Evolutionary conservation across 2,797 vertebrate genomes (phyloP).

Genomic region (Zalophus californianus): DNA sequence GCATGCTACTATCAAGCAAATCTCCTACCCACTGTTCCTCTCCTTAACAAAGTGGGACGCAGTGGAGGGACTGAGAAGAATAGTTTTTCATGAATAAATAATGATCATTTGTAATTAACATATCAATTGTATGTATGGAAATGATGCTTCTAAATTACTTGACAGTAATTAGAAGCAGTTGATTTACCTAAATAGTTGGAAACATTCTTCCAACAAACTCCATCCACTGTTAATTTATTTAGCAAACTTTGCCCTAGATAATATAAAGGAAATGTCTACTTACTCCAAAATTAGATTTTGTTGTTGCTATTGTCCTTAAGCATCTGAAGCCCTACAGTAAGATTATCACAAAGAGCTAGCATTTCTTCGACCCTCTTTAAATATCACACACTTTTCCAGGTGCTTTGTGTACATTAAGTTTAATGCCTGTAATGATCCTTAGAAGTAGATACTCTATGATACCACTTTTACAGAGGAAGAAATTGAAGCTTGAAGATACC

Average conservation of each 20-base stretch:
- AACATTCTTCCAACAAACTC: neutral
- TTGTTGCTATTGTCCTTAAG: neutral
- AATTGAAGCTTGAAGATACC: neutral
- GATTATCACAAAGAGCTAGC: neutral
- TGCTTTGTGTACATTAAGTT: neutral
- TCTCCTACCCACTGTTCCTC: neutral
- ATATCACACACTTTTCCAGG: neutral
- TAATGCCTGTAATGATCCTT: neutral
- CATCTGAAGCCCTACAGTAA: neutral
- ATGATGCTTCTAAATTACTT: slow-evolving; percentile 33
- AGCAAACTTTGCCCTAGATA: neutral
- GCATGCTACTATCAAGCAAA: neutral
- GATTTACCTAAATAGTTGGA: slow-evolving; percentile 35
- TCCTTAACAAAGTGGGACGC: neutral
- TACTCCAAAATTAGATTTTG: neutral
- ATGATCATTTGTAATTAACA: slow-evolving; percentile 60
- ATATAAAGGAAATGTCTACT: neutral
- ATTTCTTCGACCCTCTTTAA: neutral
- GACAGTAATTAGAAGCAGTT: slow-evolving; percentile 10
- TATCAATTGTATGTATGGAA: slow-evolving; percentile 27
- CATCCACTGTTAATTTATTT: neutral
- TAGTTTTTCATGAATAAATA: slow-evolving; percentile 62
- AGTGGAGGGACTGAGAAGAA: neutral
- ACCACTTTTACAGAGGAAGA: slow-evolving; percentile 18
- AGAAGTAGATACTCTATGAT: neutral